Percentiles rank a stretch among this genome's conserved stretches.
phyloP scores from a whole-genome alignment of 2,113 vertebrate genomes.

The Mesembrinibis cayennensis region DNA sequence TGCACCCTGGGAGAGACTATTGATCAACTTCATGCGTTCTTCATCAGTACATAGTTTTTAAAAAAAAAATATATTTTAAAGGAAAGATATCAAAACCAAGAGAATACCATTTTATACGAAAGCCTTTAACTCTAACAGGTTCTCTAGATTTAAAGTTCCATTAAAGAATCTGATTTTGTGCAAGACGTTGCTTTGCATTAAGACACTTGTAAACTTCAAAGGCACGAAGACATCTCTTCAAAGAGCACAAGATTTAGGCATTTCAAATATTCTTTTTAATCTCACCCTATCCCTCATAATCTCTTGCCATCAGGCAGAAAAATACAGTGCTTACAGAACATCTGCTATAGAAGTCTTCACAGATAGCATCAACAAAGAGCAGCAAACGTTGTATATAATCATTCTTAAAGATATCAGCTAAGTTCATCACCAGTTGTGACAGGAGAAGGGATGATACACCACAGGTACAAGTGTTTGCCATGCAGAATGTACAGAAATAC shows the following conservation, averaged over 20 bases:
- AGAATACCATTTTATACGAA: not conserved
- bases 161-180: not conserved
- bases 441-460: not conserved
- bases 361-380: not conserved
- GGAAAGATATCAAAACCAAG: not conserved
- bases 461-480: not conserved
- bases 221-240: not conserved
- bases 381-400: not conserved
- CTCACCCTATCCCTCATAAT: not conserved
- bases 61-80: not conserved
- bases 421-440: not conserved
- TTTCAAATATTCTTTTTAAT: conserved; percentile 49
- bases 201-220: conserved; percentile 34
- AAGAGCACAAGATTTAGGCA: not conserved
- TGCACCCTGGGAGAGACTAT: not conserved
- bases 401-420: not conserved
- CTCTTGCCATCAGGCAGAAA: not conserved
- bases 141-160: not conserved
- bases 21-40: not conserved
- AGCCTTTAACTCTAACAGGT: not conserved
- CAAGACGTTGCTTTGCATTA: not conserved
- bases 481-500: not conserved
- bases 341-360: not conserved
- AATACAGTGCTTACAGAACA: not conserved
- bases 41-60: not conserved